Conservation (phyloP, 2,113 vertebrate species). For the Ophiodon elongatus region DNA sequence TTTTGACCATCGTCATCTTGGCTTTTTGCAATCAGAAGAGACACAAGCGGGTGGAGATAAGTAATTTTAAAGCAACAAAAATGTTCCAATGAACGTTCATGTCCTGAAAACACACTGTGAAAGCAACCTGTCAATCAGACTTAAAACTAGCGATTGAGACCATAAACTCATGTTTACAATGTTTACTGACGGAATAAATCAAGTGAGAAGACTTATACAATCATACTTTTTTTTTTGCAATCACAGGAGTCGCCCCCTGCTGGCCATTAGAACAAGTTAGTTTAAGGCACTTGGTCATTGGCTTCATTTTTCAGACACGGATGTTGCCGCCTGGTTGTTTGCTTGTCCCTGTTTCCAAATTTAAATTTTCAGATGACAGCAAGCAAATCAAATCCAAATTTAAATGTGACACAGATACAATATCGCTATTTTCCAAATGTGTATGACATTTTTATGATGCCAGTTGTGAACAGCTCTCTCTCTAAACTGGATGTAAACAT, state of each 20-base stretch:
- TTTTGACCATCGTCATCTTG: background rate
- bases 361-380: constrained; percentile 23
- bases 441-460: background rate
- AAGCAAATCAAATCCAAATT: constrained; percentile 8
- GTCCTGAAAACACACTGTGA: too few species aligned
- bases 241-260: too few species aligned
- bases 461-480: constrained; percentile 34
- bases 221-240: background rate
- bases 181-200: background rate
- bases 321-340: background rate
- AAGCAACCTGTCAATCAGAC: background rate
- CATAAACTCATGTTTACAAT: background rate
- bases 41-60: background rate
- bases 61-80: too few species aligned
- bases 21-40: background rate
- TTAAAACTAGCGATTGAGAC: background rate
- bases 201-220: background rate
- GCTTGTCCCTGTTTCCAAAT: background rate
- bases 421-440: background rate
- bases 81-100: too few species aligned
- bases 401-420: constrained; percentile 10
- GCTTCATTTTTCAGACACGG: background rate
- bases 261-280: too few species aligned
- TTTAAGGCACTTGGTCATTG: background rate
- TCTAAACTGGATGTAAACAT: constrained; percentile 22